A percentile compares a stretch with the other conserved stretches of the same genome.
phyloP scores from a whole-genome alignment of 2,797 vertebrate species.

The Taeniopygia guttata region DNA sequence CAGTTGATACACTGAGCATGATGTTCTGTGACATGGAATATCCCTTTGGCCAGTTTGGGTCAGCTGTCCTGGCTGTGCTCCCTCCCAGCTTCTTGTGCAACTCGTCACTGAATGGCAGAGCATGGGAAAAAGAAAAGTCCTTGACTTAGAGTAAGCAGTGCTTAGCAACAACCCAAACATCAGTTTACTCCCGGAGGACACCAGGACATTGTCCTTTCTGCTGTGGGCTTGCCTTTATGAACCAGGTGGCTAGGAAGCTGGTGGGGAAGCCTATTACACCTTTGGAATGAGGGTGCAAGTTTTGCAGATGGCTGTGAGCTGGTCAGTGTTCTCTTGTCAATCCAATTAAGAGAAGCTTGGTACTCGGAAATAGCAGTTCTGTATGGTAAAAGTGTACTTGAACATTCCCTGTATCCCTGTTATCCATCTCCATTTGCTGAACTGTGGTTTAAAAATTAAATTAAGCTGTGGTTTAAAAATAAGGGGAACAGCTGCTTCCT shows the following conservation, averaged over 20 bases:
- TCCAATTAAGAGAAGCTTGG: not conserved
- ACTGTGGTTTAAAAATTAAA: not conserved
- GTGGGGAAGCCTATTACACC: accelerated
- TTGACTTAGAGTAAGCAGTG: not conserved
- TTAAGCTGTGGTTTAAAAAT: not conserved
- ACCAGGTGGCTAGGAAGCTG: not conserved
- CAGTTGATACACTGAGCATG: not conserved
- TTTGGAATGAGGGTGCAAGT: not conserved
- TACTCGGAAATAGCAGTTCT: not conserved
- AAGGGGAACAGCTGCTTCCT: not conserved
- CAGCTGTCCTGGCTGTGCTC: not conserved
- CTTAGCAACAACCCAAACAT: not conserved
- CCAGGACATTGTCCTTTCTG: not conserved
- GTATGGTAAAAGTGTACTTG: not conserved
- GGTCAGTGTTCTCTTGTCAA: not conserved
- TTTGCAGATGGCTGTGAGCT: not conserved
- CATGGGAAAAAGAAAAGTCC: not conserved
- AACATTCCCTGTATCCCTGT: not conserved
- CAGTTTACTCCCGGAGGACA: not conserved
- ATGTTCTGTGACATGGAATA: not conserved
- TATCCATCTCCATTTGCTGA: not conserved
- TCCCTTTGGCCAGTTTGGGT: not conserved
- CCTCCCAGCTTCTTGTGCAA: not conserved
- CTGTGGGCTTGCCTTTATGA: not conserved
- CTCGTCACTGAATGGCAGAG: not conserved